A percentile compares a stretch with the other conserved stretches of the same genome.
Conservation (phyloP, 2,797 vertebrate species). For the Cossypha heuglini region DNA sequence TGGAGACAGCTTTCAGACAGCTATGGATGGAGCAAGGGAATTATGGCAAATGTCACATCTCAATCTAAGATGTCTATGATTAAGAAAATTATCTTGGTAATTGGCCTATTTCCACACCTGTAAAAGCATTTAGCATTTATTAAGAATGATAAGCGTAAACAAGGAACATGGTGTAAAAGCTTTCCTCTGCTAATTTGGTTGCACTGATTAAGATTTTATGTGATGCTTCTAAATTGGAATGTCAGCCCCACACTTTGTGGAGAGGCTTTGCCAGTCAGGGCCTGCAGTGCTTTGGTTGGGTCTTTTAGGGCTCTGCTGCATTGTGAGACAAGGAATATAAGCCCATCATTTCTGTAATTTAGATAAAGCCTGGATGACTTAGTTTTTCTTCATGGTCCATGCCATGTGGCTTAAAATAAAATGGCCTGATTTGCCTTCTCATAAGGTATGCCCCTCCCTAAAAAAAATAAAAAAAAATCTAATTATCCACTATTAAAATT, state of each 20-base stretch:
- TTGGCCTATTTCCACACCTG: conserved; percentile 67
- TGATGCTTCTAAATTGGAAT: conserved; percentile 76
- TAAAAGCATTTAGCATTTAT: conserved; percentile 74
- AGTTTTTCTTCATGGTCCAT: conserved; percentile 76
- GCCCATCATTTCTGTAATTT: conserved; percentile 76
- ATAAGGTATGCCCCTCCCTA: conserved; percentile 1
- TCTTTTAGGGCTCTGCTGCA: neutral
- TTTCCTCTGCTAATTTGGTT: conserved; percentile 67
- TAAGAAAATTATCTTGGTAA: conserved; percentile 63
- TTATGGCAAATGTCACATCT: conserved; percentile 76
- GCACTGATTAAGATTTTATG: conserved; percentile 81
- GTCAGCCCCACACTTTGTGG: conserved; percentile 65
- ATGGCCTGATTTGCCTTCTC: conserved; percentile 38
- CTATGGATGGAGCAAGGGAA: conserved; percentile 71
- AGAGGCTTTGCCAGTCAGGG: neutral
- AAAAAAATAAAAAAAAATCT: conserved; percentile 15
- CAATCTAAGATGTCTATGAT: conserved; percentile 62
- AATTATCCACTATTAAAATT: conserved; percentile 47
- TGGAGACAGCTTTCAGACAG: conserved; percentile 76
- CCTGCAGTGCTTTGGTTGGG: neutral
- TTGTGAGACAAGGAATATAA: conserved; percentile 45
- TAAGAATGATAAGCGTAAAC: conserved; percentile 80
- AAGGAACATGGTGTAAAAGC: conserved; percentile 68
- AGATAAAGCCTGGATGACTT: conserved; percentile 77
- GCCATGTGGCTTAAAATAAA: conserved; percentile 68